Evolutionary conservation across 2,888 invertebrate species (phyloP), one percentile per base, ranked within the genome.

Genomic region (Campaea margaritaria): DNA sequence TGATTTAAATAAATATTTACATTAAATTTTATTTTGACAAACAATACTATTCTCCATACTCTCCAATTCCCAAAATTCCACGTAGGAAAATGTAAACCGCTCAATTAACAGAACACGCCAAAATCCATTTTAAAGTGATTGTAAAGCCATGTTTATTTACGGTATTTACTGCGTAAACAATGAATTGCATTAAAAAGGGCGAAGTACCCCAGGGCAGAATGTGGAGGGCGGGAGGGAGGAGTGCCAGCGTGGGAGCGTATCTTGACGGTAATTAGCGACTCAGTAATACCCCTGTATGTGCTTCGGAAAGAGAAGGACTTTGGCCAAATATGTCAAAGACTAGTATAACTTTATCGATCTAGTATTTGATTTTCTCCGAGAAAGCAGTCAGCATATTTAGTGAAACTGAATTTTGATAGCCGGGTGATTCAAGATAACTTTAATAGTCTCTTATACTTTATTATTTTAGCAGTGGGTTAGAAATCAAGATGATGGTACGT

Each of bases 231-330:
- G 59, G 46, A 43, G 55, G 70, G 70, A 70, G 11, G 72, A 47
- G 47, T 47, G 36, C 15, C 38, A 82, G 79, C 88, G 88, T 87
- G 88, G 87, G 87, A 87, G 83, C 75, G 67, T 75, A 77, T 81
- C 81, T 78, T 77, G 67, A 70, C 70, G 72, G 81, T 83, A 87
- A 89, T 89, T 89, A 87, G 82, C 76, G 79, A 78, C 74, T 7
- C 5, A 82, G 79, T 73, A 68, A 57, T 70, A 73, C 65, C 71
- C 72, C 69, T 62, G 66, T 70, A 70, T 68, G 72, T 74, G 31
- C 31, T 56, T 44, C 49, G 42, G 1, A n/a, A 5, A n/a, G 12
- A 10, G 12, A 36, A 36, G 5, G 10, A 12, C 2, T 36, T 36
- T 36, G 4, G 36, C 36, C 10, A 34, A 34, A 2, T 11, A 12